A percentile compares a stretch with the other conserved stretches of the same genome.
phyloP scores from a whole-genome alignment of 37 sponge, comb jelly and placozoan species.

The Mnemiopsis leidyi region DNA sequence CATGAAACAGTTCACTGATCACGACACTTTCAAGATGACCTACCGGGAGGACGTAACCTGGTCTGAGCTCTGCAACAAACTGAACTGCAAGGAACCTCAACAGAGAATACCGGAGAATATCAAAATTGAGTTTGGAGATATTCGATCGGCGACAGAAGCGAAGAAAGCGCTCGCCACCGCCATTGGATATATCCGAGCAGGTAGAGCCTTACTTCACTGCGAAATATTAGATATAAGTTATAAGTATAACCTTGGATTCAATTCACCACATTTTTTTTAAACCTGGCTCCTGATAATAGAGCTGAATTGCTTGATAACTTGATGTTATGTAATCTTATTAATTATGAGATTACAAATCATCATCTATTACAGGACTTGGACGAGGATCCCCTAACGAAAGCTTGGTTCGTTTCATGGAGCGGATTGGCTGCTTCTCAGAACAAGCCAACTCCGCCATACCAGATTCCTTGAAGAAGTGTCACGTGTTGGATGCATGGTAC shows the following conservation, averaged over 20 bases:
- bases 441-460: background rate
- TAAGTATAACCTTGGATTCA: no score
- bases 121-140: background rate
- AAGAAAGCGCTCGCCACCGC: slow-evolving; percentile 21
- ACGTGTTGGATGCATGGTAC: slow-evolving; percentile 42
- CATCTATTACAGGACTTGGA: slow-evolving; percentile 24
- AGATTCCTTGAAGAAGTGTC: background rate
- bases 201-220: no score
- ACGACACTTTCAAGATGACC: slow-evolving; percentile 1
- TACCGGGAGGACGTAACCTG: slow-evolving; percentile 13
- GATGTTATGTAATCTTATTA: no score
- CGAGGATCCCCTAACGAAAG: background rate
- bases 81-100: background rate
- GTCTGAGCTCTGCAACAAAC: background rate
- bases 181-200: background rate
- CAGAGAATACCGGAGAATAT: background rate
- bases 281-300: no score
- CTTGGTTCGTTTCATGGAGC: background rate
- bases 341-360: no score
- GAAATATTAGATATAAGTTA: no score
- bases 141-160: background rate
- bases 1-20: background rate
- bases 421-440: background rate
- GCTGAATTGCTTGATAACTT: no score
- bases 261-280: no score